Evolutionary conservation across 2,888 invertebrate genomes (phyloP).

Genomic region (Tenthredo scrophulariae): DNA sequence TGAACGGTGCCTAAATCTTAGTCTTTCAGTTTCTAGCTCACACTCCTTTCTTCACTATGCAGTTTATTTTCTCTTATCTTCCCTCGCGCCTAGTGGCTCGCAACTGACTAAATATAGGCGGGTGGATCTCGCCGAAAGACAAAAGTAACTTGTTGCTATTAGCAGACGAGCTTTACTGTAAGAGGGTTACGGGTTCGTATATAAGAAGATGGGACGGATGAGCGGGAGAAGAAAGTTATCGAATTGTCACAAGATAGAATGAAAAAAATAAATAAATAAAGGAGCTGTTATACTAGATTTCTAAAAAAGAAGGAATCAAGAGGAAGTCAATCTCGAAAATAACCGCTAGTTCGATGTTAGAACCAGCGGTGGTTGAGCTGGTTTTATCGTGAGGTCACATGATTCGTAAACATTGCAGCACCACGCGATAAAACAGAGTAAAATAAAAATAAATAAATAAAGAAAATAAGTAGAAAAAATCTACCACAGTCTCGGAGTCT

Average conservation of each 20-base stretch:
- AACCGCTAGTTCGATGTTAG: conserved; percentile 14
- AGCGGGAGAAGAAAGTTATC: conserved; percentile 56
- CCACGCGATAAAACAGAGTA: conserved; percentile 1
- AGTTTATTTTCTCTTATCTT: conserved; percentile 54
- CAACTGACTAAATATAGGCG: conserved; percentile 59
- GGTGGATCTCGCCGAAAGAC: conserved; percentile 58
- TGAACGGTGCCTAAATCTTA: conserved; percentile 21
- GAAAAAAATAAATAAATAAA: background rate
- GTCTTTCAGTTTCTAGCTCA: conserved; percentile 23
- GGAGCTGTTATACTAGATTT: conserved; percentile 3
- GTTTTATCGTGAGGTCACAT: conserved; percentile 11
- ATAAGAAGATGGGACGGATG: conserved; percentile 63
- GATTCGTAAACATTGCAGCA: conserved; percentile 39
- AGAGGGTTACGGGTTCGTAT: background rate
- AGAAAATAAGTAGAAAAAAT: background rate
- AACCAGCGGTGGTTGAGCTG: background rate
- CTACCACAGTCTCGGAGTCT: background rate
- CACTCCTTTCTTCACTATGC: conserved; percentile 33
- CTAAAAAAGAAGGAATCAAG: conserved; percentile 51
- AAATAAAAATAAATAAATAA: background rate
- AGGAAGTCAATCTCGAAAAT: conserved; percentile 15
- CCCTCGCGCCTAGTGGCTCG: conserved; percentile 48
- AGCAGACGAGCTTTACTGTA: conserved; percentile 34
- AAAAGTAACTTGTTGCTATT: conserved; percentile 70
- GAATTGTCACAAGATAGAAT: background rate